Evolutionary conservation across 1,140 invertebrate species (phyloP), one percentile per base, ranked within the genome.

Genomic region (Eulimnadia texana): DNA sequence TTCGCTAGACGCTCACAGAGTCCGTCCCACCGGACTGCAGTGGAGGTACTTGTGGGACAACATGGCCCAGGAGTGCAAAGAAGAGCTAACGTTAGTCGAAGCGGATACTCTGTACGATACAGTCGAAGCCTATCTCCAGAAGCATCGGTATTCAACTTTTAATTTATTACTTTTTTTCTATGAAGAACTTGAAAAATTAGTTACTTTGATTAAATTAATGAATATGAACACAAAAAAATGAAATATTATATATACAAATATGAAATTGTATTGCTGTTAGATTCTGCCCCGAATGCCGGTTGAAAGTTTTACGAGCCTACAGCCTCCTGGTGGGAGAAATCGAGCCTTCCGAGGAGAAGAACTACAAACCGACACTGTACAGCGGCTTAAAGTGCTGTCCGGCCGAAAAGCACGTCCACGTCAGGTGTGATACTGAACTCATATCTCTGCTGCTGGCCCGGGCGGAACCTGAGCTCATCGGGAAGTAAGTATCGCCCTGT

Each of bases 221-320:
- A n/a, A n/a, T n/a, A n/a, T n/a, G n/a, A n/a, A n/a, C 3, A 51
- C 19, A 47, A 10, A 10, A 47, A 47, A 47, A 47, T 47, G 42
- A 47, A 47, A 47, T 20, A n/a, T 3, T 29, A 42, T 42, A 58
- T 22, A 42, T 49, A 49, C 25, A 33, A 9, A 49, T 58, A 10
- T 9, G 11, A 20, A 25, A 13, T 54, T 54, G 9, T 59, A 58
- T 42, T 63, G 3, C 60, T 71, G 68, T 19, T 64, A 82, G 90
- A 68, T 94, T 94, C 75, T 94, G 90, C 71, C 81, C 82, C 1
- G 91, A 93, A 71, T 95, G 91, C 70, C 85, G 90, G 62, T 88
- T 88, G 62, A 95, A 93, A 78, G 90, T 94, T 11, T 69, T 89
- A 69, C 76, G 84, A 68, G 90, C 91, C 50, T 93, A 90, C 73